Percentiles rank a stretch among this genome's conserved stretches.
phyloP scores from a whole-genome alignment of 2,888 invertebrate genomes.

The Platynereis dumerilii region DNA sequence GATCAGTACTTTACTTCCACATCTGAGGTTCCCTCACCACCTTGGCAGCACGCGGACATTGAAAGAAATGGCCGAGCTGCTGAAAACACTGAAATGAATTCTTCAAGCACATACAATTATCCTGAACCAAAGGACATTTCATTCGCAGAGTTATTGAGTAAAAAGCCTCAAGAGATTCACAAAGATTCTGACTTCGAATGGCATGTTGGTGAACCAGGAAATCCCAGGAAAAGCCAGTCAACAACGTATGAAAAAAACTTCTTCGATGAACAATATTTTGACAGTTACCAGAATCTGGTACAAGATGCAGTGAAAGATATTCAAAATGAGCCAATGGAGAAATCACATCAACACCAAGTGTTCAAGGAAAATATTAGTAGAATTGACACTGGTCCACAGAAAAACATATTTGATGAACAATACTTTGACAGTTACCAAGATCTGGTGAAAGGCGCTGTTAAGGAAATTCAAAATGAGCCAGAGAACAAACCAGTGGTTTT shows the following conservation, averaged over 20 bases:
- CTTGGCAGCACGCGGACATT: not conserved
- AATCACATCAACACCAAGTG: too few species aligned
- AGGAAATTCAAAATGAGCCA: not conserved
- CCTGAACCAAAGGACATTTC: too few species aligned
- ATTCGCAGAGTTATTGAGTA: too few species aligned
- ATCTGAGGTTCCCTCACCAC: not conserved
- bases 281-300: not conserved
- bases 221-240: too few species aligned
- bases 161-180: too few species aligned
- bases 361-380: too few species aligned
- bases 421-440: not conserved
- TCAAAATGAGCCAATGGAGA: not conserved
- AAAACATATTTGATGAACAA: not conserved
- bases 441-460: not conserved
- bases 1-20: not conserved
- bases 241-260: too few species aligned
- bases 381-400: not conserved
- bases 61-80: too few species aligned
- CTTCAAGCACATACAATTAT: too few species aligned
- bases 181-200: too few species aligned
- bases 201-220: too few species aligned
- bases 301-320: not conserved
- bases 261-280: conserved; percentile 14
- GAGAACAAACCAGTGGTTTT: not conserved
- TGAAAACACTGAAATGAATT: too few species aligned